Evolutionary conservation across 2,888 invertebrate species (phyloP).

Genomic region (Junonia oenone): DNA sequence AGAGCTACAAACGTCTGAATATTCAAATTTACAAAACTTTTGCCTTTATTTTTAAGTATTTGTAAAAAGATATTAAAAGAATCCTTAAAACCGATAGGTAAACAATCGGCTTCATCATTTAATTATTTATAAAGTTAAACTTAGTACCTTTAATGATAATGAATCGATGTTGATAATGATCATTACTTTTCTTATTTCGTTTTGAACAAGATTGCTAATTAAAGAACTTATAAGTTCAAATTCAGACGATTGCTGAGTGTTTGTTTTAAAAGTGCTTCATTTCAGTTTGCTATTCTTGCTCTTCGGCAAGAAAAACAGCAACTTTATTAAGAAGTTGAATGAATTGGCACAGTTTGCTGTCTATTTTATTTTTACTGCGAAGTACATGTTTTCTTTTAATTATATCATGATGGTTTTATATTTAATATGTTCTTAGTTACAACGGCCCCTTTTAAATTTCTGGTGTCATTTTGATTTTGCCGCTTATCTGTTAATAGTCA

Average conservation of each 20-base stretch:
- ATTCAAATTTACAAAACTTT: too few species aligned
- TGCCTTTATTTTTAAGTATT: too few species aligned
- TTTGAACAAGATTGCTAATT: background rate
- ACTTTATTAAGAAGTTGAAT: background rate
- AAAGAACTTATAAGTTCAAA: background rate
- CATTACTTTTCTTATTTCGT: background rate
- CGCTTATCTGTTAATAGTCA: too few species aligned
- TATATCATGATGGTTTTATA: background rate
- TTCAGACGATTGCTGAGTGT: background rate
- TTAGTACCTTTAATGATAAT: too few species aligned
- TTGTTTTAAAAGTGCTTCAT: background rate
- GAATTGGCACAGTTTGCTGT: background rate
- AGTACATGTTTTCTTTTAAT: background rate
- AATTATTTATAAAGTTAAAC: too few species aligned
- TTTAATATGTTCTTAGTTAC: too few species aligned
- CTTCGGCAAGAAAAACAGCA: background rate
- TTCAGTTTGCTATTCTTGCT: background rate
- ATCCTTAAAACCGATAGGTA: too few species aligned
- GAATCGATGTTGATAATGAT: background rate
- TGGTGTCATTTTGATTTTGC: too few species aligned
- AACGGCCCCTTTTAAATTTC: too few species aligned
- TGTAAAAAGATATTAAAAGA: too few species aligned
- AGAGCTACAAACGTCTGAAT: too few species aligned
- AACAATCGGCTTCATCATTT: too few species aligned
- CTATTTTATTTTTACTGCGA: background rate